These are phyloP conservation scores for Maniola jurtina DNA, from an alignment of 1,140 invertebrate species.

Conservation along the genomic window DNA sequence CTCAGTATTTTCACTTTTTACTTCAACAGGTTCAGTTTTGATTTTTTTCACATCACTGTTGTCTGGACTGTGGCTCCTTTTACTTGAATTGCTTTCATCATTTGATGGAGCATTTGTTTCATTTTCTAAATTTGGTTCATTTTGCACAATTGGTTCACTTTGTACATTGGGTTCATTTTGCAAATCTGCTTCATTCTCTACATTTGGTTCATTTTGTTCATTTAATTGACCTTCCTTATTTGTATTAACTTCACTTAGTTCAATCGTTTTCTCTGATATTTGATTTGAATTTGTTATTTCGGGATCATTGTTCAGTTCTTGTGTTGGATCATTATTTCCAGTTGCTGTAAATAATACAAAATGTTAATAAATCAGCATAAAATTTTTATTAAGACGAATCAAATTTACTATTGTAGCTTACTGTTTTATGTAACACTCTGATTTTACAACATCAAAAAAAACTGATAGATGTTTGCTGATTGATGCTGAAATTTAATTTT, in stretches of 20 bases:
- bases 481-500: too few species aligned
- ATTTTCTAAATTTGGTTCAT: slow-evolving; percentile 6
- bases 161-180: slow-evolving; percentile 8
- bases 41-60: slow-evolving; percentile 37
- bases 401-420: too few species aligned
- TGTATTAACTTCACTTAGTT: neutral
- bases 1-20: neutral
- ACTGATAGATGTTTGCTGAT: too few species aligned
- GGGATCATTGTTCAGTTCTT: neutral
- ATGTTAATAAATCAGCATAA: neutral
- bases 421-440: too few species aligned
- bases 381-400: too few species aligned
- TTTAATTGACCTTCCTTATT: neutral
- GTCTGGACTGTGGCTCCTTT: slow-evolving; percentile 31
- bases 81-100: slow-evolving; percentile 17
- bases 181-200: neutral
- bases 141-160: neutral
- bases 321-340: slow-evolving; percentile 2
- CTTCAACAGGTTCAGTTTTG: slow-evolving; percentile 26
- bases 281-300: neutral
- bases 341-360: slow-evolving; percentile 6
- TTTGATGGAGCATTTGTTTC: slow-evolving; percentile 4
- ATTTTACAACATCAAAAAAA: too few species aligned
- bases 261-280: neutral
- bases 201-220: neutral